These are phyloP conservation scores for Sebastes nivosus DNA, from an alignment of 2,797 vertebrate genomes.

Conservation along the genomic window DNA sequence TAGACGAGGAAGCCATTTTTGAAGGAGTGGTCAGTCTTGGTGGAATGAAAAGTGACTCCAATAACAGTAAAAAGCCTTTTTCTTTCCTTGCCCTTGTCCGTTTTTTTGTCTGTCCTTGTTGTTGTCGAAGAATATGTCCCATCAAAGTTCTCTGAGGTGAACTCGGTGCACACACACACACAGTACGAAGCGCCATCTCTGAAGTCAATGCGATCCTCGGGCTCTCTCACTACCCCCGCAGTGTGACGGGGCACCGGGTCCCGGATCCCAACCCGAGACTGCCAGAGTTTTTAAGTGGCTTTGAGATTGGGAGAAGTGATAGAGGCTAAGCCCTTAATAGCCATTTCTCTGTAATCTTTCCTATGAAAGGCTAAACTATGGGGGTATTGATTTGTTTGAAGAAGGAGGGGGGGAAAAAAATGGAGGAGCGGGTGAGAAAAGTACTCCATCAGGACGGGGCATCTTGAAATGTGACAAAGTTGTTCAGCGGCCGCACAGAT, in stretches of 20 bases:
- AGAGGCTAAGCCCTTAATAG: conserved; percentile 88
- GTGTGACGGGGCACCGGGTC: conserved; percentile 72
- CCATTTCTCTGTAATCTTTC: conserved; percentile 90
- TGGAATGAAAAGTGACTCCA: conserved; percentile 58
- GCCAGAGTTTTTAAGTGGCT: conserved; percentile 85
- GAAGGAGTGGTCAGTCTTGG: conserved; percentile 69
- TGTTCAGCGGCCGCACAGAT: conserved; percentile 80
- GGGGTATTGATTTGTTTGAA: conserved; percentile 87
- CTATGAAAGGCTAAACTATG: conserved; percentile 88
- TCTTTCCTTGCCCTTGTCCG: conserved; percentile 41
- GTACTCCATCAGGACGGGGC: conserved; percentile 85
- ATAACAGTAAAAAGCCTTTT: conserved; percentile 46
- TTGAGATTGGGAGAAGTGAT: conserved; percentile 86
- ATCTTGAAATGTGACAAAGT: conserved; percentile 87
- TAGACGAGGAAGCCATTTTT: conserved; percentile 75
- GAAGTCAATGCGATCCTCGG: conserved; percentile 59
- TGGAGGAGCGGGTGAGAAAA: conserved; percentile 75
- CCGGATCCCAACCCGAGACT: conserved; percentile 79
- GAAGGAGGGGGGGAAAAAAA: conserved; percentile 54
- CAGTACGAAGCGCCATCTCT: conserved; percentile 29
- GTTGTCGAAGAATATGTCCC: conserved; percentile 49
- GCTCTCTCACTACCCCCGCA: conserved; percentile 67
- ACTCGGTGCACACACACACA: conserved; percentile 30
- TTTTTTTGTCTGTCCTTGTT: conserved; percentile 44
- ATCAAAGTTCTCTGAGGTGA: conserved; percentile 52